These are phyloP conservation scores for Pseudois nayaur DNA, from an alignment of 2,113 vertebrate genomes.

Conservation along the genomic window DNA sequence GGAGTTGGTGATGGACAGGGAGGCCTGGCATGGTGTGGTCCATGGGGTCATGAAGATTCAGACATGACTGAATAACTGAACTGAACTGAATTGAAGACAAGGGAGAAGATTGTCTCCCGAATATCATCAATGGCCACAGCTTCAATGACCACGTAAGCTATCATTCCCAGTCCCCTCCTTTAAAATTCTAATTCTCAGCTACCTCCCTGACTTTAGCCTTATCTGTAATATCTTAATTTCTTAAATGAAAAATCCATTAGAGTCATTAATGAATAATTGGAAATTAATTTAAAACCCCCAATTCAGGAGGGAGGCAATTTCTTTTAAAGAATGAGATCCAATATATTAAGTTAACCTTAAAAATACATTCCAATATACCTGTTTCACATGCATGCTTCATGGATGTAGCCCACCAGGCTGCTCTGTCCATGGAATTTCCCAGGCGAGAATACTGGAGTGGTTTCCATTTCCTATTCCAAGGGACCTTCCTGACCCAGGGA, in stretches of 20 bases:
- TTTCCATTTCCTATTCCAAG: not conserved
- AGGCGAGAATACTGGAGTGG: not conserved
- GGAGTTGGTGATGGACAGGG: no score
- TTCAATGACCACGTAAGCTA: not conserved
- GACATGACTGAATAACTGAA: not conserved
- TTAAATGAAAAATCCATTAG: not conserved
- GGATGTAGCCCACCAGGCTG: not conserved
- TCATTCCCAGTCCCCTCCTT: not conserved
- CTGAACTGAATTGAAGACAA: not conserved
- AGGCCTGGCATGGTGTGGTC: no score
- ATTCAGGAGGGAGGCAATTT: not conserved
- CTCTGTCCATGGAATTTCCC: not conserved
- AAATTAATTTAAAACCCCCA: not conserved
- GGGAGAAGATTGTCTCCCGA: not conserved
- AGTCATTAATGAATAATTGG: not conserved
- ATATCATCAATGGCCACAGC: not conserved
- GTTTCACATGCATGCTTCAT: not conserved
- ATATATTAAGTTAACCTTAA: not conserved
- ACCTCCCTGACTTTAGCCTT: not conserved
- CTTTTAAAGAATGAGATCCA: not conserved
- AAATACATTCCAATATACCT: not conserved
- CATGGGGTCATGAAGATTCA: no score
- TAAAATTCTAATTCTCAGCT: not conserved
- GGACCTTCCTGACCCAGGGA: not conserved
- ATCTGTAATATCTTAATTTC: not conserved